Evolutionary conservation across 2,797 vertebrate species (phyloP).

Genomic region (Lagorchestes hirsutus): DNA sequence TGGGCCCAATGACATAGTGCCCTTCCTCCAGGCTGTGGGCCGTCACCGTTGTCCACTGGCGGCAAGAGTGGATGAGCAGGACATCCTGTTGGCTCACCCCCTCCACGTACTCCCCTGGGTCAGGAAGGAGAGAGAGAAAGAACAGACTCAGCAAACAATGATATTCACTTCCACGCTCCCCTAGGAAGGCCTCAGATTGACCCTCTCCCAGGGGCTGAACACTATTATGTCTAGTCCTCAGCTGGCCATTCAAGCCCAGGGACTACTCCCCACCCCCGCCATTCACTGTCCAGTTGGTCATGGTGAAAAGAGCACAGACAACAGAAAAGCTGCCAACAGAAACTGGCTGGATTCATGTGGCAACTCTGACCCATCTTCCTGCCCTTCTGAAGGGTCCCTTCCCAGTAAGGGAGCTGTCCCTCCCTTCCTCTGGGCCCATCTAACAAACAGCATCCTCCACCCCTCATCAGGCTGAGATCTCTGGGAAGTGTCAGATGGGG

Average conservation of each 20-base stretch:
- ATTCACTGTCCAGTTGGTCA: background rate
- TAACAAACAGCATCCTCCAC: background rate
- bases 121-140: background rate
- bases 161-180: background rate
- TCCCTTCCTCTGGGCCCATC: background rate
- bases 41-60: conserved; percentile 98
- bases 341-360: background rate
- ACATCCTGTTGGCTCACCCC: conserved; percentile 94
- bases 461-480: background rate
- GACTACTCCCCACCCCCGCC: background rate
- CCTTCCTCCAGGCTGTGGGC: conserved; percentile 98
- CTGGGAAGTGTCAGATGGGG: background rate
- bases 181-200: background rate
- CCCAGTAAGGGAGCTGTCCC: background rate
- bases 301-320: background rate
- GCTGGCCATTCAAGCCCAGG: background rate
- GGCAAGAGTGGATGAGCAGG: conserved; percentile 95
- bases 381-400: background rate
- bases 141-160: background rate
- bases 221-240: background rate
- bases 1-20: conserved; percentile 97
- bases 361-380: background rate
- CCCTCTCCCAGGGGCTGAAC: background rate
- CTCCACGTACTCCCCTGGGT: conserved; percentile 94
- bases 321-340: background rate